Evolutionary conservation across 2,797 vertebrate species (phyloP), one percentile per base, ranked within the genome.

Genomic region (Amazona finschi): DNA sequence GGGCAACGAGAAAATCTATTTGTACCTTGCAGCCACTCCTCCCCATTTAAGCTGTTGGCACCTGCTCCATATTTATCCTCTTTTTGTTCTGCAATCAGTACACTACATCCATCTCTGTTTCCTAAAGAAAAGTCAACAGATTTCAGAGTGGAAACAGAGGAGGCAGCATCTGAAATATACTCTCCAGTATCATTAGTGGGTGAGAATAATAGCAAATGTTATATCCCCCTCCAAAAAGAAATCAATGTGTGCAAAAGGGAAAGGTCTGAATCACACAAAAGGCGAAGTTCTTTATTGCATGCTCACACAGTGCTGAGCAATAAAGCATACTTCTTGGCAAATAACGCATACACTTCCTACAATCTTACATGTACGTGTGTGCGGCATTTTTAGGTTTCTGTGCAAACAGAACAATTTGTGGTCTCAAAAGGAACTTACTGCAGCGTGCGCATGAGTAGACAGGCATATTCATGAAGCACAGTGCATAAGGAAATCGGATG

Each of bases 61-160:
- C 43, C 58, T 91, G n/a, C 58, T 92, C 47, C 31, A 67, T 16
- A 39, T 94, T 93, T 93, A 75, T 36, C 60, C 30, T n/a, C 24
- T 67, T 89, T 50, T 95, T 93, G 46, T 83, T 93, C 66, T 60
- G 31, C 93, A 90, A 92, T 90, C 64, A 69, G 27, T 82, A 91
- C 57, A 62, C 64, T 72, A 91, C 91, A 90, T 61, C 46, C 15
- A 55, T n/a, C 31, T 38, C 38, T 84, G 52, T 89, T 87, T 95
- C 49, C 61, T 71, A 73, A 91, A 87, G 61, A 85, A 96, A 96
- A 93, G 78, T 36, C 89, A 89, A 77, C 52, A 46, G 41, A 70
- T 85, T 96, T 86, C 50, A 78, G 80, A 86, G 85, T 36, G 24
- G 30, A 86, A 95, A 73, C 44, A 75, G 44, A 88, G n/a, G 17